Base-by-base conservation (phyloP, 2,797 vertebrate species). In the Tapirus indicus region DNA sequence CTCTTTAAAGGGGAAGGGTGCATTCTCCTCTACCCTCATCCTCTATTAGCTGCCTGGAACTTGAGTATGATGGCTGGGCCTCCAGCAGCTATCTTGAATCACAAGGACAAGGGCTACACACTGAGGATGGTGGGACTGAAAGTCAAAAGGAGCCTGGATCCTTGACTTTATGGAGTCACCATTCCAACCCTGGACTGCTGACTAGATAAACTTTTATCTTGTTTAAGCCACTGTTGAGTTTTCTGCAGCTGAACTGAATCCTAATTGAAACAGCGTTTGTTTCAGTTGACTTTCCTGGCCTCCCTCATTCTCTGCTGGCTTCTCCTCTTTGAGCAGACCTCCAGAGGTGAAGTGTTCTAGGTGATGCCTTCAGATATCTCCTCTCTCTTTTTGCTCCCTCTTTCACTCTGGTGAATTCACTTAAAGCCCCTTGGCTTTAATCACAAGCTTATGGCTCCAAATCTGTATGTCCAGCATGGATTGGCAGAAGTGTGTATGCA, bases 1-100 rank as follows among this genome's bases (percentile, higher is more conserved):
- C 21, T 69, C 64, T 69, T 90, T 72, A 96, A 80, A 94, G 87
- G 38, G n/a, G 80, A 93, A 47, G 72, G 38, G 75, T 32, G 9
- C 7, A 5, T 14, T 35, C 44, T 60, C 20, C 16, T 41, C 13
- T 7, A 47, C 49, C 12, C 32, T 11, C 21, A 16, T 14, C 47
- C 32, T 66, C 35, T 29, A 7, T 32, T 41, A 74, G 62, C 18
- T 47, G 52, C 38, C n/a, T 83, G 79, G 60, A 82, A 27, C 38
- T 14, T 56, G 21, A 52, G 10, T n/a, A 11, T 35, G 78, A 78
- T 12, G 4, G 38, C 60, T 38, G 72, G 16, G 20, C 35, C 56
- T 18, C 35, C 72, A 69, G 80, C 60, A 92, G 88, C 79, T 41
- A 14, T 68, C 27, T 47, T 56, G 47, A 23, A 18, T 87, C 35